phyloP scores from a whole-genome alignment of 2,113 vertebrate species.

The Chrysochloris asiatica region DNA sequence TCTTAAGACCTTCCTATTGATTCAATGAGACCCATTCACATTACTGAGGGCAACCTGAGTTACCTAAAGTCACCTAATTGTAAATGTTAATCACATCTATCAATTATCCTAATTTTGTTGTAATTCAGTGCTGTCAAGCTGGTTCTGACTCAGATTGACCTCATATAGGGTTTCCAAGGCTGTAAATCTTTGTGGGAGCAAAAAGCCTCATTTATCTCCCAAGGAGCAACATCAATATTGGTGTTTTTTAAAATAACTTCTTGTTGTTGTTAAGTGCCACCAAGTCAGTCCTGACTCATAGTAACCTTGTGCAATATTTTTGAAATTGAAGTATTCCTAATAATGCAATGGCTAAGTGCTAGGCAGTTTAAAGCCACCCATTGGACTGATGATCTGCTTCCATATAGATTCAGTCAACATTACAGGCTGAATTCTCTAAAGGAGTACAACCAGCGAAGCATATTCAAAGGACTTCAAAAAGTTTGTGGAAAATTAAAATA shows the following conservation, averaged over 20 bases:
- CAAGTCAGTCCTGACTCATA: too few species aligned
- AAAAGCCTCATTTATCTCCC: too few species aligned
- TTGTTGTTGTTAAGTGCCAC: too few species aligned
- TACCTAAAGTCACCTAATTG: background rate
- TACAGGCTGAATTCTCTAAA: background rate
- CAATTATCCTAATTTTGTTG: background rate
- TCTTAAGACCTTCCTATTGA: background rate
- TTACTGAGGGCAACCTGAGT: background rate
- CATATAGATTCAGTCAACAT: background rate
- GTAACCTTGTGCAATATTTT: too few species aligned
- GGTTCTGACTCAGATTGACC: too few species aligned
- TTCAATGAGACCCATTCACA: background rate
- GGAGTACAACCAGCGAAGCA: background rate
- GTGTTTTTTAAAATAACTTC: background rate
- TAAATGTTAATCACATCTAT: background rate
- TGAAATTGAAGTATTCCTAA: background rate
- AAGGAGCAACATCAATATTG: background rate
- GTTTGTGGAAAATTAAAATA: too few species aligned
- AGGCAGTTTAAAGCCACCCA: background rate
- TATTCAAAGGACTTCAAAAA: too few species aligned
- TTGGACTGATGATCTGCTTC: background rate
- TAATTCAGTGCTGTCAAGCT: too few species aligned
- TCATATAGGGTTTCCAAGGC: too few species aligned
- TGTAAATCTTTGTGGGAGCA: too few species aligned
- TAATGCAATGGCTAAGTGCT: background rate